Percentiles rank a stretch among this genome's conserved stretches.
These are phyloP conservation scores for Actinia equina DNA, from an alignment of 64 coral and sea anemone genomes.

Conservation along the genomic window DNA sequence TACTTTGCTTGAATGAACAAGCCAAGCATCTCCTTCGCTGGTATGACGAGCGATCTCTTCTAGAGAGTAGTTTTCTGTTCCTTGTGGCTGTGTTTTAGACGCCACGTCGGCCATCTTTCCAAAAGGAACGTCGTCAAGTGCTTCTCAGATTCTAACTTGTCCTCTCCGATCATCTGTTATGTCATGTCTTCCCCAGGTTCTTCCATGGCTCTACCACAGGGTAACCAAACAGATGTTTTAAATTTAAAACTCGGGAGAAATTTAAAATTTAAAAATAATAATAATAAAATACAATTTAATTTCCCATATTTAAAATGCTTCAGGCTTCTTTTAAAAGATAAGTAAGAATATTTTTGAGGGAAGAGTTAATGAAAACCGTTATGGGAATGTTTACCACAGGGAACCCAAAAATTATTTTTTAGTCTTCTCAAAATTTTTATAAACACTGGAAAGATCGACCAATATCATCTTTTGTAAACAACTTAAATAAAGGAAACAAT, in stretches of 20 bases:
- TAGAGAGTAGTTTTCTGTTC: constrained; percentile 25
- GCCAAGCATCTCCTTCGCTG: constrained; percentile 70
- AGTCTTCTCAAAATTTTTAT: too few relatives aligned
- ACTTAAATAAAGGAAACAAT: too few relatives aligned
- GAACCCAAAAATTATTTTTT: not conserved
- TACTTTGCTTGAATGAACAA: constrained; percentile 78
- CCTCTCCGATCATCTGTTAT: not conserved
- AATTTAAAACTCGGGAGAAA: not conserved
- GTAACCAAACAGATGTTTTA: too few relatives aligned
- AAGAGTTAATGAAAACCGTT: not conserved
- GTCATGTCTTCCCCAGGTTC: not conserved
- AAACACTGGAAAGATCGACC: too few relatives aligned
- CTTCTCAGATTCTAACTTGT: too few relatives aligned
- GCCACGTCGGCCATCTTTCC: constrained; percentile 14
- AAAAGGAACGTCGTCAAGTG: not conserved
- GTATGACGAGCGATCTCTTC: constrained; percentile 75
- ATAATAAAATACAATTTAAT: not conserved
- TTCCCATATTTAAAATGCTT: too few relatives aligned
- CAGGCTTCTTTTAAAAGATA: not conserved
- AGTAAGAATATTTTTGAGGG: not conserved
- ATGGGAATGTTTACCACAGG: not conserved
- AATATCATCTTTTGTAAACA: too few relatives aligned
- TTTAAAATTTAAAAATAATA: not conserved
- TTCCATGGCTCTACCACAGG: not conserved
- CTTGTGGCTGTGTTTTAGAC: not conserved